A percentile compares a stretch with the other conserved stretches of the same genome.
These are phyloP conservation scores for Solea solea DNA, from an alignment of 2,113 vertebrate genomes.

Conservation along the genomic window DNA sequence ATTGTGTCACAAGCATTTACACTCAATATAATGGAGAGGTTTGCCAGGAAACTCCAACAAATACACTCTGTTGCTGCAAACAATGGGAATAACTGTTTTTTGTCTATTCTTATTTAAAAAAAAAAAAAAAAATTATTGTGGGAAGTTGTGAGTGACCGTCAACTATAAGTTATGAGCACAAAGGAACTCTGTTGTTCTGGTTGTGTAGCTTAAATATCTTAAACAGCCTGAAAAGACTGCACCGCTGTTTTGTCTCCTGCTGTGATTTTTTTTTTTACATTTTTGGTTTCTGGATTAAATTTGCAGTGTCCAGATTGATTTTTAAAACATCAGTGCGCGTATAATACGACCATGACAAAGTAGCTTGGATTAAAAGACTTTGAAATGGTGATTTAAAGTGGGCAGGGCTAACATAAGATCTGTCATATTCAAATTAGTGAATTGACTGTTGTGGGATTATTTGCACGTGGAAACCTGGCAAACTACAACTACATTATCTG, in stretches of 20 bases:
- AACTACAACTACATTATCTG: no score
- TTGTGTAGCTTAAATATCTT: slow-evolving; percentile 40
- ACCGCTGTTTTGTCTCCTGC: slow-evolving; percentile 13
- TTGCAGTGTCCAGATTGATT: neutral
- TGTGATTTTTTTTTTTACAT: neutral
- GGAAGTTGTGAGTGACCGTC: slow-evolving; percentile 38
- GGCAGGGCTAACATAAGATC: no score
- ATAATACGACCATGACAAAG: no score
- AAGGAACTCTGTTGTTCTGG: slow-evolving; percentile 37
- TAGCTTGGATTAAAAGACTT: no score
- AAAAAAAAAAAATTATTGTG: slow-evolving; percentile 9
- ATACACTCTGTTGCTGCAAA: slow-evolving; percentile 1
- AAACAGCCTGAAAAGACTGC: slow-evolving; percentile 22
- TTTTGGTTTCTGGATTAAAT: neutral
- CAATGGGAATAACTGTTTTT: slow-evolving; percentile 10
- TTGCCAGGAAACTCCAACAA: neutral
- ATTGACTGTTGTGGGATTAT: no score
- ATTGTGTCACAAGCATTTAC: slow-evolving; percentile 14
- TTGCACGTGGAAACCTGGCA: no score
- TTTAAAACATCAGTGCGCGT: no score
- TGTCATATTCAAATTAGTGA: no score
- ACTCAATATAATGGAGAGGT: slow-evolving; percentile 5
- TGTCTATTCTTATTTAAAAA: slow-evolving; percentile 20
- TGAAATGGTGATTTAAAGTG: no score
- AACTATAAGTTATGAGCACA: slow-evolving; percentile 32